Evolutionary conservation across 2,888 invertebrate species (phyloP).

Genomic region (Kryphioiulus occultus): DNA sequence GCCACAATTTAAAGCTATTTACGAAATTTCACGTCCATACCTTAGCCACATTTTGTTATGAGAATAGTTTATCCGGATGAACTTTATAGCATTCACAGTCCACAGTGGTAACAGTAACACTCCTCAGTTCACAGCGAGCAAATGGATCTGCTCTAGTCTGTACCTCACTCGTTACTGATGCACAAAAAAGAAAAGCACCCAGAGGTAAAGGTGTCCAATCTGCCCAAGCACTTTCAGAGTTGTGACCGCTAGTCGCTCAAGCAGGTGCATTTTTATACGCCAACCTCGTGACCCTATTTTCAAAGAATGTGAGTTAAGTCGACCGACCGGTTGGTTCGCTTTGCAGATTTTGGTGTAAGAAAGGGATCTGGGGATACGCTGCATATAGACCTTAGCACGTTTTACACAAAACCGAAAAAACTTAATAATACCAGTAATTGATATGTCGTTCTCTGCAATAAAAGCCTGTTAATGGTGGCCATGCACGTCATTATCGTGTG

Average conservation of each 20-base stretch:
- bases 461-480: neutral
- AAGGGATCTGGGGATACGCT: neutral
- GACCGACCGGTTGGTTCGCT: slow-evolving; percentile 46
- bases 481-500: slow-evolving; percentile 9
- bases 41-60: neutral
- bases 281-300: slow-evolving; percentile 51
- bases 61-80: neutral
- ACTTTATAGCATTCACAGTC: neutral
- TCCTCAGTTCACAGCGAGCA: neutral
- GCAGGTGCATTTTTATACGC: slow-evolving; percentile 48
- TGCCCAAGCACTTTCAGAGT: slow-evolving; percentile 44
- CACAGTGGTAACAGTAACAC: neutral
- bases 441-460: neutral
- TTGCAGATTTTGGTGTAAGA: neutral
- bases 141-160: neutral
- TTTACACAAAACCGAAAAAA: neutral
- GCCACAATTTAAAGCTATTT: neutral
- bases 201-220: neutral
- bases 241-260: slow-evolving; percentile 51
- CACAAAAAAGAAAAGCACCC: slow-evolving; percentile 7
- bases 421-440: neutral
- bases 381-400: neutral
- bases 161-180: neutral
- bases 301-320: slow-evolving; percentile 41
- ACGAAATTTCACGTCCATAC: neutral